Evolutionary conservation across 1,140 invertebrate genomes (phyloP).

Genomic region (Wiebesia pumilae): DNA sequence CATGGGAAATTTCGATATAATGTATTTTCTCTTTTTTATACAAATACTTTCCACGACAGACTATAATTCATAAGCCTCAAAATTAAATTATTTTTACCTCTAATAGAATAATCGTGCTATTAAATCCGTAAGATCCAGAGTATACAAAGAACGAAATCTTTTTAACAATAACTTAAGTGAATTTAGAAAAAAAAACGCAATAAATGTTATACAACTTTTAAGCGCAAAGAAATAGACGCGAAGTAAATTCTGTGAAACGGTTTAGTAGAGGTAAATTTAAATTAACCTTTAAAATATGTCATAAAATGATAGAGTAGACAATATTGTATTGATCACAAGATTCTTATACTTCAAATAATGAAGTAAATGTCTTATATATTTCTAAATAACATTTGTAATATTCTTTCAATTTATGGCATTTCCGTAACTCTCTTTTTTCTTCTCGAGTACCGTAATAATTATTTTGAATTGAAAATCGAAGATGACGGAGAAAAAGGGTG

Average conservation of each 20-base stretch:
- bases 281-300: no score
- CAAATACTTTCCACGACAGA: neutral
- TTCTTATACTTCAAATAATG: no score
- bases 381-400: no score
- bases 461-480: no score
- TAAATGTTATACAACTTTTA: neutral
- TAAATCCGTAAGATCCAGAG: neutral
- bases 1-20: neutral
- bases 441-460: no score
- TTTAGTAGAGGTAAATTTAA: neutral
- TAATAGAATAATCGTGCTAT: neutral
- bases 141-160: neutral
- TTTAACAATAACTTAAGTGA: neutral
- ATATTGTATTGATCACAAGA: no score
- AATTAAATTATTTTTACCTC: neutral
- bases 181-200: neutral
- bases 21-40: neutral
- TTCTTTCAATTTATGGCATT: no score
- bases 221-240: neutral
- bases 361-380: no score
- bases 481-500: no score
- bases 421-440: no score
- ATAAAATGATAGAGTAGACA: no score
- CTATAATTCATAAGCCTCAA: neutral
- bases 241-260: neutral